Evolutionary conservation across 1,140 invertebrate species (phyloP).

Genomic region (Vollenhovia emeryi): DNA sequence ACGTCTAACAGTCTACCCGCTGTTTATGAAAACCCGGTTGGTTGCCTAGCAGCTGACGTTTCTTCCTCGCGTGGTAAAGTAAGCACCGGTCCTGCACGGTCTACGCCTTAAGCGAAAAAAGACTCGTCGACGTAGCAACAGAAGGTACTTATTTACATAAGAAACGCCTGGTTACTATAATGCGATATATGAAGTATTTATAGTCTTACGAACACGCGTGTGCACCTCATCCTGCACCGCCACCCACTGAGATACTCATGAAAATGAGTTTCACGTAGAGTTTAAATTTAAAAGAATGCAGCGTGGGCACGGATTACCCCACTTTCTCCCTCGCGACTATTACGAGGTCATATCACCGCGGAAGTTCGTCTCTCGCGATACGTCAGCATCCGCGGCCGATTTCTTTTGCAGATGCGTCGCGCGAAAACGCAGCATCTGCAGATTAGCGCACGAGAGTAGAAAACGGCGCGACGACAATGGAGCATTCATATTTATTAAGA

Average conservation of each 20-base stretch:
- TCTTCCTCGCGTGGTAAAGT: background rate
- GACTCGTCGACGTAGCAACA: background rate
- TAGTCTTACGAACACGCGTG: background rate
- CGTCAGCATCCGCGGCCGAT: slow-evolving; percentile 49
- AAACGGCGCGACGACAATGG: background rate
- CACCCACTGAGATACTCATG: background rate
- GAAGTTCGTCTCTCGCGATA: slow-evolving; percentile 44
- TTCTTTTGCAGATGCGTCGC: slow-evolving; percentile 54
- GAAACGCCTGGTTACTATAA: slow-evolving; percentile 2
- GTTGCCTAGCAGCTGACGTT: slow-evolving; percentile 4
- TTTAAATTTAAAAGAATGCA: slow-evolving; percentile 23
- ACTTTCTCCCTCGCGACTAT: slow-evolving; percentile 58
- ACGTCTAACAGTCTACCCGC: slow-evolving; percentile 25
- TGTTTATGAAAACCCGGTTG: slow-evolving; percentile 22
- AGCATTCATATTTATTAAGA: background rate
- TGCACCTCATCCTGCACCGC: background rate
- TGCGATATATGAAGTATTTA: background rate
- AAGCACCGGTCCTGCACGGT: background rate
- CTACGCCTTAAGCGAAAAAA: background rate
- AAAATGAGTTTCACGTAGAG: slow-evolving; percentile 13
- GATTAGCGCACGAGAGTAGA: slow-evolving; percentile 2
- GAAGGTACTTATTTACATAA: slow-evolving; percentile 24
- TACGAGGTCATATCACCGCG: slow-evolving; percentile 43
- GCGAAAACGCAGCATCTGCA: slow-evolving; percentile 21
- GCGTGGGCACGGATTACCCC: slow-evolving; percentile 38